Base-by-base conservation (phyloP, 2,113 vertebrate genomes). In the Thunnus maccoyii region DNA sequence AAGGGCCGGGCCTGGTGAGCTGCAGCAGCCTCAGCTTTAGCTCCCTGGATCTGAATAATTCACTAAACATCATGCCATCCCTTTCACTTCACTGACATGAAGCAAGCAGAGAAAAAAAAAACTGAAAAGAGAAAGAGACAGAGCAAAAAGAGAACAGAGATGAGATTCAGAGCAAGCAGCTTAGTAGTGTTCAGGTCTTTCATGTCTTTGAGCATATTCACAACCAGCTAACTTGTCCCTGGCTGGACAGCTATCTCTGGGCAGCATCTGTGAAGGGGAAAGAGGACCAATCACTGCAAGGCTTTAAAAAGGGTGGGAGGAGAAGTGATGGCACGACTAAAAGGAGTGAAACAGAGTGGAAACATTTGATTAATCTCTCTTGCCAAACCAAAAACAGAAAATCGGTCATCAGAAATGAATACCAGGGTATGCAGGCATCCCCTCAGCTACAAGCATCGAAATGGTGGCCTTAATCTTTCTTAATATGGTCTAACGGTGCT, bases 401-500 rank as follows among this genome's bases (percentile, higher is more conserved):
- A 85, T 88, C 70, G 46, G 72, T 85, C 70, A 76, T 88, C 60
- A 83, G 70, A 91, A 86, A 91, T 88, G 46, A 90, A 84, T 73
- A 86, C 30, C 68, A 41, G 70, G 62, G 73, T 60, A 55, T 80
- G 81, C 47, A 22, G 70, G 30, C 46, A 72, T 84, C 77, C 84
- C 85, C 69, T 84, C 72, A 72, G 81, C 64, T 83, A 83, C 80
- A 25, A 60, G 36, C 46, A 47, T 61, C 50, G 17, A 78, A 62
- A 82, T 68, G 58, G 62, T 66, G 69, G 69, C 85, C 87, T 86
- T 91, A 90, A 92, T 92, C 86, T 85, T 56, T 47, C 66, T 81
- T 91, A 90, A 92, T 89, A 85, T 87, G 82, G 65, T 83, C 82
- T 92, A 89, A 92, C 88, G 78, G 75, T 68, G 74, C 82, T 88